Conservation (phyloP, 2,888 invertebrate genomes). For the Drosophila nigritarsus region DNA sequence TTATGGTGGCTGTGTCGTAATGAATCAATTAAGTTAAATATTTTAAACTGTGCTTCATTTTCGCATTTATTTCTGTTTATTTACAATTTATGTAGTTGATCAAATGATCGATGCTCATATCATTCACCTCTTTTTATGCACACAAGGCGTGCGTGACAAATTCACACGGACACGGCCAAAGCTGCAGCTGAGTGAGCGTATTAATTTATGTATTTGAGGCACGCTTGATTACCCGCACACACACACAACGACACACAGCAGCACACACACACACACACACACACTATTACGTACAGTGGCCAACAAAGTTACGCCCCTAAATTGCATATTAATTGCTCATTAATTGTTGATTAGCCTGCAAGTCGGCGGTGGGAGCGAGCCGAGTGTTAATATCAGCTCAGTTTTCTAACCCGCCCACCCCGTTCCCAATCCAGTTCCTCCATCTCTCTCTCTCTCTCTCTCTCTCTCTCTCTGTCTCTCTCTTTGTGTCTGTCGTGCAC, state of each 20-base stretch:
- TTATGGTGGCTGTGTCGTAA: background rate
- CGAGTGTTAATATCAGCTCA: constrained; percentile 43
- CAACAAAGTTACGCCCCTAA: constrained; percentile 45
- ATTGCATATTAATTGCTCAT: constrained; percentile 80
- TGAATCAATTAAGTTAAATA: constrained; percentile 19
- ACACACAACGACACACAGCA: constrained; percentile 1
- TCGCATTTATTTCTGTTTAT: constrained; percentile 6
- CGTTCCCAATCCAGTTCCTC: background rate
- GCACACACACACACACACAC: constrained; percentile 11
- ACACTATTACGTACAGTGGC: constrained; percentile 6
- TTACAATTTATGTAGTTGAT: constrained; percentile 12
- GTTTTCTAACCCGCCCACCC: background rate
- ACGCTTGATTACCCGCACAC: constrained; percentile 45
- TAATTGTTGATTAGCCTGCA: constrained; percentile 74
- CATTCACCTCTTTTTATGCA: background rate
- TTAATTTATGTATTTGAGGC: constrained; percentile 67
- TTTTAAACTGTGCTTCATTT: background rate
- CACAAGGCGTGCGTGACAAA: constrained; percentile 20
- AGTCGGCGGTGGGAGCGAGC: constrained; percentile 41
- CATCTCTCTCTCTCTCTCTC: background rate
- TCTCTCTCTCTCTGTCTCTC: background rate
- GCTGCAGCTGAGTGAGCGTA: constrained; percentile 15
- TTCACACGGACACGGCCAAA: constrained; percentile 1
- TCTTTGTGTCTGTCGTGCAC: background rate
- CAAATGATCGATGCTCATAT: constrained; percentile 22